phyloP scores from a whole-genome alignment of 2,113 vertebrate genomes.

The Oceanites oceanicus region DNA sequence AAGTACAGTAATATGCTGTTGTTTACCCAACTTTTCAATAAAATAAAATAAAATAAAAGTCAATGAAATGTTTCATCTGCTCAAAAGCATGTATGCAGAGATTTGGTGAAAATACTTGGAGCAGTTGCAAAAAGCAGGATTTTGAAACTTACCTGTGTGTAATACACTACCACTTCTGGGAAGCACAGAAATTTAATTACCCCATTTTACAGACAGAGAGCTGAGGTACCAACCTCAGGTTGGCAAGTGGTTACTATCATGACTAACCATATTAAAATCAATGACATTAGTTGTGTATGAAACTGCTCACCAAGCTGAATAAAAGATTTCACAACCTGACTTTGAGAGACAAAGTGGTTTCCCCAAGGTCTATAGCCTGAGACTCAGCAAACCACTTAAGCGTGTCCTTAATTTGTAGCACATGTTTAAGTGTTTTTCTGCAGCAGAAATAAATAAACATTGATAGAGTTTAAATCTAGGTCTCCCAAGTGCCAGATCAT shows the following conservation, averaged over 20 bases:
- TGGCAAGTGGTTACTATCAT: neutral
- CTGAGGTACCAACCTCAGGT: neutral
- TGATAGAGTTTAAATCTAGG: neutral
- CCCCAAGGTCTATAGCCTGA: neutral
- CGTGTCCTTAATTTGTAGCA: constrained; percentile 26
- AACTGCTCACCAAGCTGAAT: neutral
- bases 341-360: constrained; percentile 3
- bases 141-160: neutral
- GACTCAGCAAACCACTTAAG: constrained; percentile 26
- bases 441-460: constrained; percentile 18
- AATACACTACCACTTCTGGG: neutral
- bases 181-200: neutral
- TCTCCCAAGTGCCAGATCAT: neutral
- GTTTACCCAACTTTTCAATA: neutral
- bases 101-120: neutral
- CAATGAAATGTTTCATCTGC: neutral
- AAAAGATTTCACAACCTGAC: constrained; percentile 21
- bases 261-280: neutral
- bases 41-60: neutral
- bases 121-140: neutral
- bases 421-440: constrained; percentile 19
- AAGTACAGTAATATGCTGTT: neutral
- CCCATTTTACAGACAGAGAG: neutral
- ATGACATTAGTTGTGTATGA: neutral
- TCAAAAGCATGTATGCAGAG: neutral